These are phyloP conservation scores for Trichogramma evanescens DNA, from an alignment of 2,888 invertebrate species.

Conservation along the genomic window DNA sequence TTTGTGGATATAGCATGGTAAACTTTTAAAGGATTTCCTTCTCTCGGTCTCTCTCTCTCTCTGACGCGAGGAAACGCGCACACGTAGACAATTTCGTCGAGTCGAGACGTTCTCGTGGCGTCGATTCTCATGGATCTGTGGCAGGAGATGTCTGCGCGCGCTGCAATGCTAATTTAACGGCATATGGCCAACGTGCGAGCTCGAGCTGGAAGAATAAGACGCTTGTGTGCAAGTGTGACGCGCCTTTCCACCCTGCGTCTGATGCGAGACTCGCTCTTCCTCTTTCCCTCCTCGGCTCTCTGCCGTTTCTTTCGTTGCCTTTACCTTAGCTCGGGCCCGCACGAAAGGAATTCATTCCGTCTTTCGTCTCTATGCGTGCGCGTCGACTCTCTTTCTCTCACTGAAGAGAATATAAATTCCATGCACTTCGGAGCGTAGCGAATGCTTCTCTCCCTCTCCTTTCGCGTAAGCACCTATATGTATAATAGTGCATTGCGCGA, in stretches of 20 bases:
- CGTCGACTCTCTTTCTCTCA: too few species aligned
- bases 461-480: too few species aligned
- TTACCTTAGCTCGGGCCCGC: not conserved
- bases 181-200: constrained; percentile 22
- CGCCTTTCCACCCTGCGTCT: constrained; percentile 14
- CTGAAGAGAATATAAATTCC: too few species aligned
- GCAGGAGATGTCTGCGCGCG: not conserved
- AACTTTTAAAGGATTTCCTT: constrained; percentile 11
- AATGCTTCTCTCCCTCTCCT: too few species aligned
- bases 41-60: not conserved
- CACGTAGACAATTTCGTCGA: not conserved
- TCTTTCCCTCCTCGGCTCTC: constrained; percentile 5
- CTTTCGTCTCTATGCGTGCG: not conserved
- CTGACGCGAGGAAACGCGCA: too few species aligned
- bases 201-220: constrained; percentile 21
- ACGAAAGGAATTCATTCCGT: constrained; percentile 21
- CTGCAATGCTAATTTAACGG: constrained; percentile 21
- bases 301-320: not conserved
- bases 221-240: constrained; percentile 18
- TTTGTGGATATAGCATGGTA: too few species aligned
- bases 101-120: constrained; percentile 11
- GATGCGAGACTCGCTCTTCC: not conserved
- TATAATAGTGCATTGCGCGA: too few species aligned
- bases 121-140: constrained; percentile 18
- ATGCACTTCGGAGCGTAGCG: too few species aligned